These are phyloP conservation scores for Sminthurides bifidus DNA, from an alignment of 1,140 invertebrate species.

Conservation along the genomic window DNA sequence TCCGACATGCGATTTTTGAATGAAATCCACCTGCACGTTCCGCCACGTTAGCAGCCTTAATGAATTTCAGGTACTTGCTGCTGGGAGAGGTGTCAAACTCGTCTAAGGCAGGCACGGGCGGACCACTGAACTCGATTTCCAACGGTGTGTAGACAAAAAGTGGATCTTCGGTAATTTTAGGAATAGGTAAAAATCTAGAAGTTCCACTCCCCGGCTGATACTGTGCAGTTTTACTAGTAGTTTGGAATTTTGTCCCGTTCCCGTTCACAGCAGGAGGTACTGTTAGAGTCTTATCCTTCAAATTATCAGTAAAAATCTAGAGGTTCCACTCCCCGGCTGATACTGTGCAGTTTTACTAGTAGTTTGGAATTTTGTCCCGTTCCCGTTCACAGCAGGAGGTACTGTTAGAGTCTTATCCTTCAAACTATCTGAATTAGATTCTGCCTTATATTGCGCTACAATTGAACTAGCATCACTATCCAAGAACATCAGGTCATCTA, in stretches of 20 bases:
- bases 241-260: background rate
- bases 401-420: slow-evolving; percentile 39
- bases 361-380: background rate
- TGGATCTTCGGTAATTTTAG: slow-evolving; percentile 60
- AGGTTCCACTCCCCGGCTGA: background rate
- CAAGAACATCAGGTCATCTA: slow-evolving; percentile 89
- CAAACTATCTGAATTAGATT: slow-evolving; percentile 45
- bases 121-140: slow-evolving; percentile 52
- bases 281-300: slow-evolving; percentile 40
- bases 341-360: background rate
- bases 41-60: slow-evolving; percentile 53
- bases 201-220: slow-evolving; percentile 3
- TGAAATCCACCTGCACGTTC: slow-evolving; percentile 83
- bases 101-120: slow-evolving; percentile 49
- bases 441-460: slow-evolving; percentile 62
- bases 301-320: slow-evolving; percentile 37
- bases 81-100: slow-evolving; percentile 47
- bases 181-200: slow-evolving; percentile 47
- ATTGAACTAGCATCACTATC: slow-evolving; percentile 78
- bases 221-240: background rate
- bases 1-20: slow-evolving; percentile 63
- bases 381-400: slow-evolving; percentile 2
- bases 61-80: slow-evolving; percentile 62
- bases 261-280: slow-evolving; percentile 8
- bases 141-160: slow-evolving; percentile 50